Evolutionary conservation across 2,113 vertebrate genomes (phyloP).

Genomic region (Hippocampus mohnikei): DNA sequence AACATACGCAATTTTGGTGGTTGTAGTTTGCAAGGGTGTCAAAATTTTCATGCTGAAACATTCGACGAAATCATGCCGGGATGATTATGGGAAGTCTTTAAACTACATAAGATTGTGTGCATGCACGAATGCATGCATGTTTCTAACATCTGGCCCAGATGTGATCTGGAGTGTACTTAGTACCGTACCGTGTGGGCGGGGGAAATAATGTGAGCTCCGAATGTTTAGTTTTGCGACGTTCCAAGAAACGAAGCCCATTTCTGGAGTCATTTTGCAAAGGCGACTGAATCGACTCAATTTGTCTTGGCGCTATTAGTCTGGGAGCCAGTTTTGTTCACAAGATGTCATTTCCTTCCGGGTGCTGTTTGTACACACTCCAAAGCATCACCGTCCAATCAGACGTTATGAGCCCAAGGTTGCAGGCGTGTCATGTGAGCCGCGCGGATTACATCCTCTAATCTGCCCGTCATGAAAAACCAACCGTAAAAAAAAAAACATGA

Average conservation of each 20-base stretch:
- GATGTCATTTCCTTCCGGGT: constrained; percentile 14
- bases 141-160: constrained; percentile 53
- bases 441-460: constrained; percentile 64
- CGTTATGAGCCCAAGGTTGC: constrained; percentile 26
- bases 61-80: too few species aligned
- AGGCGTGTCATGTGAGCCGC: constrained; percentile 42
- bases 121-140: not conserved
- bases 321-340: not conserved
- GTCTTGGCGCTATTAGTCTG: not conserved
- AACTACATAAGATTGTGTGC: too few species aligned
- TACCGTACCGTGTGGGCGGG: not conserved
- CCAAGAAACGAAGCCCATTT: not conserved
- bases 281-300: not conserved
- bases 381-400: constrained; percentile 8
- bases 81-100: too few species aligned
- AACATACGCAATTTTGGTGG: too few species aligned
- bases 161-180: constrained; percentile 16
- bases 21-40: too few species aligned
- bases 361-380: constrained; percentile 4
- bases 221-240: constrained; percentile 18
- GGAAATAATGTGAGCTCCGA: constrained; percentile 14
- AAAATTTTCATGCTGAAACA: too few species aligned
- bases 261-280: not conserved
- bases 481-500: constrained; percentile 8
- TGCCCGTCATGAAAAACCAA: constrained; percentile 50